Conservation (phyloP, 2,888 invertebrate genomes). For the Pachymerium ferrugineum region DNA sequence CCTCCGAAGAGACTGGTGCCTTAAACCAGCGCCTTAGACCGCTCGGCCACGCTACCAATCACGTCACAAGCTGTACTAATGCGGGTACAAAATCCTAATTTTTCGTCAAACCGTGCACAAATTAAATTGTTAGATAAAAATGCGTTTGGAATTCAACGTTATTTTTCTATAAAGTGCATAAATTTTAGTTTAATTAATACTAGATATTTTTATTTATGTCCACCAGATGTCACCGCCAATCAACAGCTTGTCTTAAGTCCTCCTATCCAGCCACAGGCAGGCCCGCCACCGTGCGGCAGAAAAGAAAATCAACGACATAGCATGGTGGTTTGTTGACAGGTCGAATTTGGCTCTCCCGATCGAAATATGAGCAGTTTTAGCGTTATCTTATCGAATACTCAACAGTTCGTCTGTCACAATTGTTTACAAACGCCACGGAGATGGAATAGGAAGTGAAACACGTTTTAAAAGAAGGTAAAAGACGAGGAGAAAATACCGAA, state of each 20-base stretch:
- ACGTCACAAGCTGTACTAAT: background rate
- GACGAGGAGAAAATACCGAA: too few relatives aligned
- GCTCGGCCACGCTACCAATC: background rate
- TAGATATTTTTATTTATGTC: too few relatives aligned
- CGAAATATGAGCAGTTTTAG: background rate
- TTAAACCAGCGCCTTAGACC: slow-evolving; percentile 13
- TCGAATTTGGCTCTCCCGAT: background rate
- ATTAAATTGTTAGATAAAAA: too few relatives aligned
- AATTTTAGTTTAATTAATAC: too few relatives aligned
- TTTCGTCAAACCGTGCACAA: too few relatives aligned
- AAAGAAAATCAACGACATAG: background rate
- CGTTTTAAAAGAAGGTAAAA: background rate
- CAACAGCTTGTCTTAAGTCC: too few relatives aligned
- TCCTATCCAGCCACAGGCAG: background rate
- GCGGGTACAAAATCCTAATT: background rate
- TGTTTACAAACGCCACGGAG: background rate
- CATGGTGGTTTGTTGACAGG: background rate
- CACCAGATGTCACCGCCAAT: too few relatives aligned
- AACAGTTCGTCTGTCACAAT: background rate
- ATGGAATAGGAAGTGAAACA: background rate
- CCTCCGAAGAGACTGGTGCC: slow-evolving; percentile 13
- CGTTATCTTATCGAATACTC: background rate
- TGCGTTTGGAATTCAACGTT: too few relatives aligned
- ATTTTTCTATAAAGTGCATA: too few relatives aligned
- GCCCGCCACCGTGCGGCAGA: background rate